phyloP scores from a whole-genome alignment of 92 coral and sea anemone species.

The Desmophyllum pertusum region DNA sequence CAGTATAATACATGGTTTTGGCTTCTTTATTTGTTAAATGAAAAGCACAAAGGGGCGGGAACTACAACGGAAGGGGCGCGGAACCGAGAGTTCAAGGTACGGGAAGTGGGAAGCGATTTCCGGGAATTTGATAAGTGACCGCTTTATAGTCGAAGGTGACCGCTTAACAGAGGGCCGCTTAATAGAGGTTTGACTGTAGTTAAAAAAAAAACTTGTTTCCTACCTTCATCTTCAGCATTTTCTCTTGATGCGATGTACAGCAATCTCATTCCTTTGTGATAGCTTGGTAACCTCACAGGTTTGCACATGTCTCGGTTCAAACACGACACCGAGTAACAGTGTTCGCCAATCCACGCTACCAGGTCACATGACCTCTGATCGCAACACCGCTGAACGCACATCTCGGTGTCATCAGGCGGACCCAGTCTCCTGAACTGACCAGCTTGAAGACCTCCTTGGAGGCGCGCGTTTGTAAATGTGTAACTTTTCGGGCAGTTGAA shows the following conservation, averaged over 20 bases:
- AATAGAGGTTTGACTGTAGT: no score
- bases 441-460: conserved; percentile 56
- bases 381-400: conserved; percentile 72
- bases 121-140: no score
- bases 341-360: conserved; percentile 65
- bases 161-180: no score
- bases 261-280: conserved; percentile 42
- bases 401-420: conserved; percentile 56
- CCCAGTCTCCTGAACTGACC: conserved; percentile 57
- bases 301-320: conserved; percentile 45
- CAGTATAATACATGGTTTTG: no score
- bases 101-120: no score
- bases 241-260: conserved; percentile 59
- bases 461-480: conserved; percentile 67
- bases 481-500: conserved; percentile 58
- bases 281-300: conserved; percentile 50
- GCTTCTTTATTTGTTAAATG: no score
- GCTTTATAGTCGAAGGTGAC: no score
- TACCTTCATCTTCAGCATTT: conserved; percentile 41
- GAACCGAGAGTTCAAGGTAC: no score
- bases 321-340: conserved; percentile 64
- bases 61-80: no score
- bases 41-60: no score
- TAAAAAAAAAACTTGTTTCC: not conserved
- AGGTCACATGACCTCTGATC: conserved; percentile 64